Evolutionary conservation across 2,888 invertebrate genomes (phyloP), one percentile per base, ranked within the genome.

Genomic region (Ischnura elegans): DNA sequence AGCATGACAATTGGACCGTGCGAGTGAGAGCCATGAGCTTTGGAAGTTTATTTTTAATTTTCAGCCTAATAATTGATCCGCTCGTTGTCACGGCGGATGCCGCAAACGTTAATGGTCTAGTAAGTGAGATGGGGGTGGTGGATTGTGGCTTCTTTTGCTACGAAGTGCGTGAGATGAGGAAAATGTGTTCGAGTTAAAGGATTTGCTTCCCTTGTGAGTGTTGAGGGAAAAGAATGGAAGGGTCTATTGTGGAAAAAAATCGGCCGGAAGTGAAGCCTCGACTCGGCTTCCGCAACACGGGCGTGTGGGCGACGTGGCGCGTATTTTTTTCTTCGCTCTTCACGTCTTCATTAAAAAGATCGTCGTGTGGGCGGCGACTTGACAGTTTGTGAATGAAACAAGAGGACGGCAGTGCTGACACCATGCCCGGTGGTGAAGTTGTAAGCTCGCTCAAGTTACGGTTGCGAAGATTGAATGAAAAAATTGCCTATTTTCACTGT

Each of bases 261-360:
- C 47, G 43, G 43, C 90, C 90, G 90, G 90, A 90, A 90, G 90
- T 90, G 16, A 19, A 51, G 51, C 8, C 43, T 46, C n/a, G 46
- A 46, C 66, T 66, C 43, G 61, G 43, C 90, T 90, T 90, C 90
- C 90, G 90, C 61, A 66, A 66, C 42, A n/a, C 61, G 61, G 16
- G n/a, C 8, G 51, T 45, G 90, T n/a, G 90, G 90, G 55, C 47
- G 55, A 43, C n/a, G 55, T 87, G 25, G 51, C 51, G 51, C 51
- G 19, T 19, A n/a, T 43, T 55, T 61, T 25, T 55, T 36, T 90
- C 43, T 6, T 86, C 45, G 5, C 19, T 4, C 10, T 6, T 46
- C 43, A 16, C n/a, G 29, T 76, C 36, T 25, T 76, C 36, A 76
- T 76, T 76, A 76, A 76, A 76, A 25, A 36, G 76, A 36, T 76